Evolutionary conservation across 2,888 invertebrate species (phyloP).

Genomic region (Hesperia comma): DNA sequence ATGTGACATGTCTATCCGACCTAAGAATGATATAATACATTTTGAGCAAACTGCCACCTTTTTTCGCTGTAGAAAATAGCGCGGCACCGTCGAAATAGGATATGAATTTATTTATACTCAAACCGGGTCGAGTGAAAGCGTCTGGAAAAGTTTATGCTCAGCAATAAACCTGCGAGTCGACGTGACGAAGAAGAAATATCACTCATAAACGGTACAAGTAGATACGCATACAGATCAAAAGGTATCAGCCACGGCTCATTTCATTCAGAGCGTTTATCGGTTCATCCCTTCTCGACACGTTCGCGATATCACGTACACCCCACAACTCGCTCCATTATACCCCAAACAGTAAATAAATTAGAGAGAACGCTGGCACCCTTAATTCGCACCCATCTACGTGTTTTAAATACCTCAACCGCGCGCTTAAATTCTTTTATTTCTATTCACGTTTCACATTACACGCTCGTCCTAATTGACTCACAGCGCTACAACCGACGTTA

Average conservation of each 20-base stretch:
- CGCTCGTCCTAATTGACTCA: constrained; percentile 38
- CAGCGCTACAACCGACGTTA: constrained; percentile 40
- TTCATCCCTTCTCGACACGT: constrained; percentile 36
- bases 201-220: constrained; percentile 26
- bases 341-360: constrained; percentile 42
- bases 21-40: constrained; percentile 8
- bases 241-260: constrained; percentile 38
- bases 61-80: constrained; percentile 8
- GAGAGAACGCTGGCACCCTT: constrained; percentile 35
- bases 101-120: constrained; percentile 31
- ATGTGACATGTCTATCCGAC: constrained; percentile 2
- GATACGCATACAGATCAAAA: constrained; percentile 34
- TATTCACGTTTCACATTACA: constrained; percentile 33
- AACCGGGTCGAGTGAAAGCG: constrained; percentile 26
- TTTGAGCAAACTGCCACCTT: constrained; percentile 3
- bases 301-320: constrained; percentile 34
- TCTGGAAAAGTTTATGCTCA: constrained; percentile 30
- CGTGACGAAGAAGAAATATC: constrained; percentile 30
- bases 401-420: constrained; percentile 41
- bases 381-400: constrained; percentile 36
- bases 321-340: constrained; percentile 40
- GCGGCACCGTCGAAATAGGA: constrained; percentile 9
- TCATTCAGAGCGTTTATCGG: constrained; percentile 39
- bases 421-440: constrained; percentile 35
- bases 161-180: constrained; percentile 29